Conservation (phyloP, 2,113 vertebrate species). For the Xiphophorus couchianus region DNA sequence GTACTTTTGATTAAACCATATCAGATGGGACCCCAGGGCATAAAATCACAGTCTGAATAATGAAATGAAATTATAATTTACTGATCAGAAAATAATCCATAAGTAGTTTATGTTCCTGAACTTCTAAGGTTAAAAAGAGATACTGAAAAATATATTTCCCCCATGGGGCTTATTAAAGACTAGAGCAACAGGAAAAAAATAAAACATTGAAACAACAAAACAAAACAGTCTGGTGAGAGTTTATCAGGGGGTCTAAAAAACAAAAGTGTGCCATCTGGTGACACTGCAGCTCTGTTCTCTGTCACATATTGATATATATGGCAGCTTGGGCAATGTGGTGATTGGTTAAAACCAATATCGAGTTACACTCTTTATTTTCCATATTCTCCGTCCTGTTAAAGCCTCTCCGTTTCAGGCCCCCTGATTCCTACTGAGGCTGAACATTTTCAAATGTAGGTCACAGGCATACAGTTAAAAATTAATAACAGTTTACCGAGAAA, state of each 20-base stretch:
- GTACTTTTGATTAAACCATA: not conserved
- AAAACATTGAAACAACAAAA: not conserved
- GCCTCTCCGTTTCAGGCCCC: not conserved
- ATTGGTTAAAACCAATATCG: not conserved
- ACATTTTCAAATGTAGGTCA: not conserved
- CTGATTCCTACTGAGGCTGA: not conserved
- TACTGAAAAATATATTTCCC: not conserved
- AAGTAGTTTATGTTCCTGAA: not conserved
- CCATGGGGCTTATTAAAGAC: not conserved
- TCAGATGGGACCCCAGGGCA: not conserved
- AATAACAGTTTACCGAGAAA: not conserved
- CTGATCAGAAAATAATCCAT: too few species aligned
- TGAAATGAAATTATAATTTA: not conserved
- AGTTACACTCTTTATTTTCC: not conserved
- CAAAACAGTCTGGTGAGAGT: not conserved
- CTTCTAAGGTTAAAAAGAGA: not conserved
- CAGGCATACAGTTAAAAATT: not conserved
- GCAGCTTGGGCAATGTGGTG: not conserved
- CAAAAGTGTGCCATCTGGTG: not conserved
- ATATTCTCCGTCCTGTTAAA: not conserved
- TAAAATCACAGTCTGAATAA: not conserved
- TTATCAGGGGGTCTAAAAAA: not conserved
- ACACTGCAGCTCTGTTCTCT: not conserved
- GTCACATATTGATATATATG: not conserved
- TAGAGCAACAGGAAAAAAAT: not conserved